phyloP scores from a whole-genome alignment of 92 coral and sea anemone species.

The Pocillopora meandrina region DNA sequence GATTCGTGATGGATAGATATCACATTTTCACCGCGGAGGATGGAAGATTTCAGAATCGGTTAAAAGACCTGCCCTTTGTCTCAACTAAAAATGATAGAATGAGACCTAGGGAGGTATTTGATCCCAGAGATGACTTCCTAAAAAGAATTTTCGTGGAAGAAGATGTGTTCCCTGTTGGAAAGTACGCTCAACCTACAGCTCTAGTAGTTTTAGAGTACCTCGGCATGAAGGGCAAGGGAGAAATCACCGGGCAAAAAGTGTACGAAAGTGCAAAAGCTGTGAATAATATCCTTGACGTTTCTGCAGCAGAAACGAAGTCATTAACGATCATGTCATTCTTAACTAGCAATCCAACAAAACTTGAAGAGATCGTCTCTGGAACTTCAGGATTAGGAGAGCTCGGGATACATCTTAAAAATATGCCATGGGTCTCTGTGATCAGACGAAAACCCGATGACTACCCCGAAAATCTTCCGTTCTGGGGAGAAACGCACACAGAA shows the following conservation, averaged over 20 bases:
- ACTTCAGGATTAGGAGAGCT: background rate
- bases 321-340: slow-evolving; percentile 40
- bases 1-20: slow-evolving; percentile 43
- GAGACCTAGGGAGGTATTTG: slow-evolving; percentile 43
- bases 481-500: slow-evolving; percentile 20
- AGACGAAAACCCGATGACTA: slow-evolving; percentile 29
- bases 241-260: slow-evolving; percentile 38
- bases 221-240: slow-evolving; percentile 48
- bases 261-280: slow-evolving; percentile 15
- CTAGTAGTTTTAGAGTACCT: slow-evolving; percentile 33
- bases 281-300: background rate
- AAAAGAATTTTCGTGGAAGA: slow-evolving; percentile 36
- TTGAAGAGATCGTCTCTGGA: slow-evolving; percentile 26
- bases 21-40: slow-evolving; percentile 10
- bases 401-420: slow-evolving; percentile 18
- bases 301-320: slow-evolving; percentile 41
- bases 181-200: slow-evolving; percentile 23
- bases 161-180: slow-evolving; percentile 39
- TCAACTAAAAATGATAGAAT: slow-evolving; percentile 31
- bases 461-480: slow-evolving; percentile 24
- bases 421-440: slow-evolving; percentile 58
- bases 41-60: slow-evolving; percentile 6
- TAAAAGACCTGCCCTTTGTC: slow-evolving; percentile 43
- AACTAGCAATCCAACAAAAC: slow-evolving; percentile 20
- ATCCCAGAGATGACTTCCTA: slow-evolving; percentile 39